These are phyloP conservation scores for Xiphophorus couchianus DNA, from an alignment of 2,113 vertebrate species.

Conservation along the genomic window DNA sequence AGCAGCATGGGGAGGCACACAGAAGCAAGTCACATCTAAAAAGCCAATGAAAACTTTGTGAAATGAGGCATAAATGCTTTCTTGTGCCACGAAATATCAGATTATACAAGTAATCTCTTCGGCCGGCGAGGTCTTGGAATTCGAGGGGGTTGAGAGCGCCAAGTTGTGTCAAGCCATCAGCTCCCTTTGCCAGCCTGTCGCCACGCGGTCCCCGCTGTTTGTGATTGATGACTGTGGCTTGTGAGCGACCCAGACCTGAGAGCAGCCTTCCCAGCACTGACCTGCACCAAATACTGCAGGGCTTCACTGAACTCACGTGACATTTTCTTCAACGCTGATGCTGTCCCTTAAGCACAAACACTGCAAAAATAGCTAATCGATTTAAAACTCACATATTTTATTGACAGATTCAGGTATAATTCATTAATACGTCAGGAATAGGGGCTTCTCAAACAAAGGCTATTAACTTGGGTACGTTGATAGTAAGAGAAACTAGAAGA, in stretches of 20 bases:
- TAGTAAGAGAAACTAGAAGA: too few relatives aligned
- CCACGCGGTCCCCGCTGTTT: slow-evolving; percentile 52
- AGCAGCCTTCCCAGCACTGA: slow-evolving; percentile 42
- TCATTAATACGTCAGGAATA: neutral
- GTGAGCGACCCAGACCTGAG: slow-evolving; percentile 51
- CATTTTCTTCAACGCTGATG: slow-evolving; percentile 16
- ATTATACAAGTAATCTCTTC: slow-evolving; percentile 76
- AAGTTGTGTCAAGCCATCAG: slow-evolving; percentile 74
- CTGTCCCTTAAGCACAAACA: slow-evolving; percentile 25
- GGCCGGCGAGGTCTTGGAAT: slow-evolving; percentile 68
- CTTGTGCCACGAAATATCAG: slow-evolving; percentile 79
- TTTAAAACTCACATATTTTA: neutral
- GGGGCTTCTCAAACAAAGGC: neutral
- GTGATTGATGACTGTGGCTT: slow-evolving; percentile 79
- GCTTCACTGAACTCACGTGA: slow-evolving; percentile 46
- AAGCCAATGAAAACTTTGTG: slow-evolving; percentile 77
- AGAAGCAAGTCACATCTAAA: slow-evolving; percentile 73
- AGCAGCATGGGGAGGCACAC: slow-evolving; percentile 38
- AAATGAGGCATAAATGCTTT: slow-evolving; percentile 78
- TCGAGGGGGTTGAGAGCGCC: slow-evolving; percentile 60
- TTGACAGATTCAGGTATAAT: neutral
- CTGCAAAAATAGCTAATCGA: neutral
- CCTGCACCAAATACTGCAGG: slow-evolving; percentile 47
- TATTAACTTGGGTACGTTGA: neutral
- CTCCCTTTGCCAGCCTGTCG: slow-evolving; percentile 64